Conservation (phyloP, 2,797 vertebrate genomes). For the Tenualosa ilisha region DNA sequence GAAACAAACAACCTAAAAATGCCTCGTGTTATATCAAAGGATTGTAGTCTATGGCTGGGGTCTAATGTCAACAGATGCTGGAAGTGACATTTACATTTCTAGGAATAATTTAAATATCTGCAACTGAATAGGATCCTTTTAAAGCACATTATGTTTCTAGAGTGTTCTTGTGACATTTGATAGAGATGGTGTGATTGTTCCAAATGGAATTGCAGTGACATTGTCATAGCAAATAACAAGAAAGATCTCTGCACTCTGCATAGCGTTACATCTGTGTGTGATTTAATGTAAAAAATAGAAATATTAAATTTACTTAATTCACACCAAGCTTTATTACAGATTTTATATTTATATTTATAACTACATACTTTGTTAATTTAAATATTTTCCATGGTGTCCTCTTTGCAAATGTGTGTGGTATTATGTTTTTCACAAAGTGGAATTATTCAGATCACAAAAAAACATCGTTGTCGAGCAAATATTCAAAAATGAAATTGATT, state of each 20-base stretch:
- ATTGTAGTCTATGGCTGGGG: slow-evolving; percentile 20
- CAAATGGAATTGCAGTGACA: slow-evolving; percentile 46
- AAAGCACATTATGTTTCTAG: slow-evolving; percentile 46
- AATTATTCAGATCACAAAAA: slow-evolving; percentile 63
- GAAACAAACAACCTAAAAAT: slow-evolving; percentile 22
- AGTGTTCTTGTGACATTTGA: slow-evolving; percentile 53
- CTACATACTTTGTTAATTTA: neutral
- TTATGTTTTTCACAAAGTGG: slow-evolving; percentile 55
- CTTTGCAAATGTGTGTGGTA: slow-evolving; percentile 30
- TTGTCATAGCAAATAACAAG: slow-evolving; percentile 49
- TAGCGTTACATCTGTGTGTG: slow-evolving; percentile 26
- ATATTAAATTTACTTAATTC: neutral
- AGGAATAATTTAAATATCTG: slow-evolving; percentile 58
- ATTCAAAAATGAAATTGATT: slow-evolving; percentile 70
- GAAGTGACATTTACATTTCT: slow-evolving; percentile 63
- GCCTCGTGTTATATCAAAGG: slow-evolving; percentile 14
- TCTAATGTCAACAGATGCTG: slow-evolving; percentile 60
- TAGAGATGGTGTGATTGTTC: slow-evolving; percentile 46
- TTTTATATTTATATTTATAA: too few species aligned
- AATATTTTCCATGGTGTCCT: neutral
- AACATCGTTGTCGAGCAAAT: slow-evolving; percentile 58
- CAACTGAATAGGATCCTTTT: slow-evolving; percentile 47
- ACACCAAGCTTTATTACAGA: too few species aligned
- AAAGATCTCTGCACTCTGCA: slow-evolving; percentile 42
- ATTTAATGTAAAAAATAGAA: neutral